Evolutionary conservation across 2,888 invertebrate species (phyloP), one percentile per base, ranked within the genome.

Genomic region (Pheosia gnoma): DNA sequence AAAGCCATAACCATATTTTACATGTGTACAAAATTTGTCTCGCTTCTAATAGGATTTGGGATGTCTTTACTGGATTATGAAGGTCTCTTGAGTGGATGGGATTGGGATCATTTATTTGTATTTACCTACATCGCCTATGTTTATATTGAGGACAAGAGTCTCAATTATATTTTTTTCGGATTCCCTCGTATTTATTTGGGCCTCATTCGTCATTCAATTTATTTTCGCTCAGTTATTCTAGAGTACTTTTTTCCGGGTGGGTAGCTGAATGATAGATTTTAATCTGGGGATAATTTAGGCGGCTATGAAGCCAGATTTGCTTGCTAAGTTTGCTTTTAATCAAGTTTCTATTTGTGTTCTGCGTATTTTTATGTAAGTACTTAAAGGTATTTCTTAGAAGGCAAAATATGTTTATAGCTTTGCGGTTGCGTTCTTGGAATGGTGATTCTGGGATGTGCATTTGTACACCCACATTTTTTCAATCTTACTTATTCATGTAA

Each of bases 71-170:
- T 63, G 75, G 80, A 81, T 84, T 80, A 84, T 72, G 73, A 70
- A 75, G 72, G 71, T 66, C 71, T 75, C 68, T 77, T 68, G 64
- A 74, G 65, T 75, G 71, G 75, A 80, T 72, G 73, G 72, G 60
- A 59, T 65, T n/a, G n/a, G n/a, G n/a, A n/a, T 77, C 56, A 75
- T 82, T 84, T 81, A 79, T 80, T 75, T 79, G 75, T 79, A 75
- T 80, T 80, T 80, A 25, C 25, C 25, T 25, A 75, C 72, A 70
- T 65, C 62, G 56, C 59, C 65, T 60, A 58, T 65, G 54, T 57
- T 63, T 39, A 43, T 10, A 59, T 65, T 64, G 66, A 70, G 59
- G 60, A 57, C 65, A 65, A 60, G 68, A 63, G 64, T 65, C 71
- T 67, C 58, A 61, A 68, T 66, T 47, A 47, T 47, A 47, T 47